phyloP scores from a whole-genome alignment of 2,888 invertebrate genomes.

The Cephus nigrinus region DNA sequence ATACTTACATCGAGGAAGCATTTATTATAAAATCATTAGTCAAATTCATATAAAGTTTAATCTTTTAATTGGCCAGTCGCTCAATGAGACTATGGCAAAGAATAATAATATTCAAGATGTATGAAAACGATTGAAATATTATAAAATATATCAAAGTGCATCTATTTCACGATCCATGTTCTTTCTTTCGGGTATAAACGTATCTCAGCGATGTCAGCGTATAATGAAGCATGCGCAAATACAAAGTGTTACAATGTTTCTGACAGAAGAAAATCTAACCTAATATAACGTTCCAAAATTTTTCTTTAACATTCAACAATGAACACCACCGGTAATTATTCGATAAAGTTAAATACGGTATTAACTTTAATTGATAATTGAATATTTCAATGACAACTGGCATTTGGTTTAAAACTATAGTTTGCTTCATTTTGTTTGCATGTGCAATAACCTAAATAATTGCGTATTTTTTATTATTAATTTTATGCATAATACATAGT shows the following conservation, averaged over 20 bases:
- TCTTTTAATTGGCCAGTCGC: neutral
- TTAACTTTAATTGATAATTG: neutral
- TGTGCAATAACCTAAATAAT: neutral
- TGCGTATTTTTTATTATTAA: neutral
- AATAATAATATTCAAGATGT: neutral
- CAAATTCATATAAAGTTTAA: neutral
- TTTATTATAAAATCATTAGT: neutral
- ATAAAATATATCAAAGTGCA: neutral
- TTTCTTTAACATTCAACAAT: neutral
- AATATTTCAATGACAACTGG: neutral
- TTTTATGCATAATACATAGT: neutral
- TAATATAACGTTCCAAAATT: neutral
- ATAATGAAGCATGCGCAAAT: neutral
- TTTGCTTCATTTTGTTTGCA: neutral
- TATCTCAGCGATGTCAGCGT: neutral
- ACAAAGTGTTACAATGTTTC: neutral
- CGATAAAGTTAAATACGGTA: neutral
- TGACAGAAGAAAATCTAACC: neutral
- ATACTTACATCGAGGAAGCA: neutral
- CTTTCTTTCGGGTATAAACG: neutral
- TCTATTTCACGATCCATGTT: neutral
- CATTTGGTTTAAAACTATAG: neutral
- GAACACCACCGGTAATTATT: neutral
- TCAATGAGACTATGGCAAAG: neutral
- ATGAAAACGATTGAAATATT: neutral